Evolutionary conservation across 2,888 invertebrate species (phyloP).

Genomic region (Drosophila testacea): DNA sequence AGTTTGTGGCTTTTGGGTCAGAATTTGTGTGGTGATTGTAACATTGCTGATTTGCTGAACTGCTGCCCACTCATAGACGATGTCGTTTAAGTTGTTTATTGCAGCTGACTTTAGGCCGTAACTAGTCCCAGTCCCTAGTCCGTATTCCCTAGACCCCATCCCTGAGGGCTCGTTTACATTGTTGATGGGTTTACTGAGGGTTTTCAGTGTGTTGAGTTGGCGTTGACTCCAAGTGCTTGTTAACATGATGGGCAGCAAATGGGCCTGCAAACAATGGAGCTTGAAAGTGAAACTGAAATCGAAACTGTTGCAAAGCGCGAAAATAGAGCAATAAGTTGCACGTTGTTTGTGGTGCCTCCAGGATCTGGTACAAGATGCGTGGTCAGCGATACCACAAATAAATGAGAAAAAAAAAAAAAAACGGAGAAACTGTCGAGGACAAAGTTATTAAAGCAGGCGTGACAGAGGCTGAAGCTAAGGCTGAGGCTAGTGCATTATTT

Average conservation of each 20-base stretch:
- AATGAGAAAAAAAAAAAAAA: not conserved
- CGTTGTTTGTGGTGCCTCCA: constrained; percentile 4
- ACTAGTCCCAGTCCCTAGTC: constrained; percentile 19
- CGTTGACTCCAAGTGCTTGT: constrained; percentile 57
- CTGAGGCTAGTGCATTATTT: constrained; percentile 68
- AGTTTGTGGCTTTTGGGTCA: constrained; percentile 14
- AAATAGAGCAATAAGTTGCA: constrained; percentile 79
- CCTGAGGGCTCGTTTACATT: constrained; percentile 64
- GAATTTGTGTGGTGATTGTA: constrained; percentile 24
- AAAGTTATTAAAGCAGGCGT: constrained; percentile 76
- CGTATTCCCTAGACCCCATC: not conserved
- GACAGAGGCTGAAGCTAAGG: constrained; percentile 44
- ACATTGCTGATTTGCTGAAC: constrained; percentile 41
- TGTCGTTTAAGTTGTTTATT: constrained; percentile 71
- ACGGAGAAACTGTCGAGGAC: constrained; percentile 38
- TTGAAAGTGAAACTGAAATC: constrained; percentile 81
- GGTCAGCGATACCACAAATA: constrained; percentile 60
- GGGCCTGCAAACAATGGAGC: constrained; percentile 57
- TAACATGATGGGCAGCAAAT: constrained; percentile 78
- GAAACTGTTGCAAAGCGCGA: constrained; percentile 60
- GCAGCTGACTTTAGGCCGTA: constrained; percentile 18
- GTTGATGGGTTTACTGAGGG: constrained; percentile 54
- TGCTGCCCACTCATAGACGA: constrained; percentile 57
- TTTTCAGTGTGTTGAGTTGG: constrained; percentile 40
- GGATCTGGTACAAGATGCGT: constrained; percentile 57